Conservation (phyloP, 2,888 invertebrate genomes). For the Xestia sexstrigata region DNA sequence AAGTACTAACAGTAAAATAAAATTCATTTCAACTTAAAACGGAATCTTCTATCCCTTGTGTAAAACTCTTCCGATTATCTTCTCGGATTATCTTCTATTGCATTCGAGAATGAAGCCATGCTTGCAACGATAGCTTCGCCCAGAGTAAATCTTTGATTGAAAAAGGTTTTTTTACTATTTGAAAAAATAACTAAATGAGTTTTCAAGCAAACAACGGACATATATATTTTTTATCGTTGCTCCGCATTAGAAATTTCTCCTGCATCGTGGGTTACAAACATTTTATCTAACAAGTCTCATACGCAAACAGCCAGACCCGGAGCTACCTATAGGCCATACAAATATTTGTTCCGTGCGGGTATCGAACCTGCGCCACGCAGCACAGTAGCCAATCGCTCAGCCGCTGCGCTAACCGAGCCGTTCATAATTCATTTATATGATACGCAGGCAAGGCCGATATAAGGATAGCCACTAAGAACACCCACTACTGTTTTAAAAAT, state of each 20-base stretch:
- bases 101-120: conserved; percentile 75
- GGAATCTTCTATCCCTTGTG: conserved; percentile 64
- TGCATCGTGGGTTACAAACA: background rate
- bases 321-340: background rate
- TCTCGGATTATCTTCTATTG: conserved; percentile 63
- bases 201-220: background rate
- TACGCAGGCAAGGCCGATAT: too few relatives aligned
- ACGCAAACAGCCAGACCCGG: too few relatives aligned
- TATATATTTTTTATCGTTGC: background rate
- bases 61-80: conserved; percentile 48
- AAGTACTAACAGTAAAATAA: conserved; percentile 73
- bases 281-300: too few relatives aligned
- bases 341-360: background rate
- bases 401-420: too few relatives aligned
- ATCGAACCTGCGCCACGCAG: background rate
- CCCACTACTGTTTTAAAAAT: too few relatives aligned
- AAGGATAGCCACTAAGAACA: too few relatives aligned
- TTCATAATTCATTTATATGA: too few relatives aligned
- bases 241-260: too few relatives aligned
- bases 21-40: conserved; percentile 71
- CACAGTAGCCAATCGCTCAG: too few relatives aligned
- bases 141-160: conserved; percentile 74
- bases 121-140: conserved; percentile 74
- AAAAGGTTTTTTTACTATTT: background rate
- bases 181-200: background rate